phyloP scores from a whole-genome alignment of 2,888 invertebrate species.

The Cheilosia grossa region DNA sequence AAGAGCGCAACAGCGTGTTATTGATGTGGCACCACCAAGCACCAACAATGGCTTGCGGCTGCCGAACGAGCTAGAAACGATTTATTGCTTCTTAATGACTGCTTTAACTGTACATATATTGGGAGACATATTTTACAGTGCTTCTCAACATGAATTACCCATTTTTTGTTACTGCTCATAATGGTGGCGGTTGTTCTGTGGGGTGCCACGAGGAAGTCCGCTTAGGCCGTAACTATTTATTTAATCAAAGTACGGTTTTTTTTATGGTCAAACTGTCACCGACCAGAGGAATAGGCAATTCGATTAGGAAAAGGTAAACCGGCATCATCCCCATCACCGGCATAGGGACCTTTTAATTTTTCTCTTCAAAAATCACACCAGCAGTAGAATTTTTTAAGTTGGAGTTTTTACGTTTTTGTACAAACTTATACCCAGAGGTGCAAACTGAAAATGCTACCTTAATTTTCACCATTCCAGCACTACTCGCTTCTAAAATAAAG shows the following conservation, averaged over 20 bases:
- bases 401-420: too few relatives aligned
- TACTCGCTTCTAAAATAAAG: too few relatives aligned
- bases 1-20: slow-evolving; percentile 19
- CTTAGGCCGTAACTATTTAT: not conserved
- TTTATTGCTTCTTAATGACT: slow-evolving; percentile 50
- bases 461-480: too few relatives aligned
- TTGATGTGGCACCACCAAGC: slow-evolving; percentile 38
- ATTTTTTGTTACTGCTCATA: not conserved
- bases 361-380: too few relatives aligned
- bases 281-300: too few relatives aligned
- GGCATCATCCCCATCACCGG: too few relatives aligned
- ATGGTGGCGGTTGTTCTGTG: not conserved
- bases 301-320: too few relatives aligned
- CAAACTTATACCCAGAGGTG: too few relatives aligned
- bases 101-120: not conserved
- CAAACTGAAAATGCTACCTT: too few relatives aligned
- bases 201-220: not conserved
- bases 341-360: too few relatives aligned
- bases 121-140: not conserved
- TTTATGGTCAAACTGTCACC: too few relatives aligned
- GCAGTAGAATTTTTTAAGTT: too few relatives aligned
- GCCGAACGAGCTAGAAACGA: slow-evolving; percentile 7
- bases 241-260: not conserved
- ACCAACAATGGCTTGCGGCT: slow-evolving; percentile 31
- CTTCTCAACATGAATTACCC: not conserved